Evolutionary conservation across 2,888 invertebrate species (phyloP).

Genomic region (Scaptodrosophila latifasciaeformis): DNA sequence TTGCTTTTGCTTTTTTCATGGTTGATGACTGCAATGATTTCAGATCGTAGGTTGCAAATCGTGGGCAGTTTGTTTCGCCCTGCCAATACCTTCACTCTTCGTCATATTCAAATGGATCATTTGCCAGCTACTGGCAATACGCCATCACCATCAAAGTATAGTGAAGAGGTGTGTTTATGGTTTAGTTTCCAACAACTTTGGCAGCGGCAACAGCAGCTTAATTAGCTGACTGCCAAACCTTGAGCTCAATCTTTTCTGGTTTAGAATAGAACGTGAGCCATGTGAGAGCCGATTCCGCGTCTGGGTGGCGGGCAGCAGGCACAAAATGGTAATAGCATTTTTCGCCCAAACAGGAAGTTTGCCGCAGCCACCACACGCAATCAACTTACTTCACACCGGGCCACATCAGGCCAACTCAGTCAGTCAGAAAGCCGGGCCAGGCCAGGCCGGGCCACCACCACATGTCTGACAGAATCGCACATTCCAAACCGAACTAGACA

Average conservation of each 20-base stretch:
- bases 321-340: no score
- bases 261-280: slow-evolving; percentile 1
- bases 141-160: no score
- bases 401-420: slow-evolving; percentile 7
- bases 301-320: slow-evolving; percentile 53
- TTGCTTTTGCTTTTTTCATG: background rate
- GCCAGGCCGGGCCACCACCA: no score
- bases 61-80: slow-evolving; percentile 40
- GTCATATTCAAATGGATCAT: slow-evolving; percentile 26
- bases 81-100: slow-evolving; percentile 25
- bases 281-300: slow-evolving; percentile 22
- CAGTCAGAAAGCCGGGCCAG: background rate
- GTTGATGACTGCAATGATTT: slow-evolving; percentile 25
- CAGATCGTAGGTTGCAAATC: slow-evolving; percentile 38
- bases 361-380: slow-evolving; percentile 54
- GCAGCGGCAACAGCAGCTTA: slow-evolving; percentile 27
- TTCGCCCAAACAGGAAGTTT: slow-evolving; percentile 54
- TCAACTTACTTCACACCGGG: slow-evolving; percentile 51
- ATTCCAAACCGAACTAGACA: slow-evolving; percentile 68
- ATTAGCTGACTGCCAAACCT: slow-evolving; percentile 57
- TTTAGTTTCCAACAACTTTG: slow-evolving; percentile 10
- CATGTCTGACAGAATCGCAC: no score
- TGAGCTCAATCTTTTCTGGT: slow-evolving; percentile 45
- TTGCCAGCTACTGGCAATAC: slow-evolving; percentile 17
- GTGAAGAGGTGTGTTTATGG: slow-evolving; percentile 35